Base-by-base conservation (phyloP, 1,140 invertebrate species). In the Neelides sp. region DNA sequence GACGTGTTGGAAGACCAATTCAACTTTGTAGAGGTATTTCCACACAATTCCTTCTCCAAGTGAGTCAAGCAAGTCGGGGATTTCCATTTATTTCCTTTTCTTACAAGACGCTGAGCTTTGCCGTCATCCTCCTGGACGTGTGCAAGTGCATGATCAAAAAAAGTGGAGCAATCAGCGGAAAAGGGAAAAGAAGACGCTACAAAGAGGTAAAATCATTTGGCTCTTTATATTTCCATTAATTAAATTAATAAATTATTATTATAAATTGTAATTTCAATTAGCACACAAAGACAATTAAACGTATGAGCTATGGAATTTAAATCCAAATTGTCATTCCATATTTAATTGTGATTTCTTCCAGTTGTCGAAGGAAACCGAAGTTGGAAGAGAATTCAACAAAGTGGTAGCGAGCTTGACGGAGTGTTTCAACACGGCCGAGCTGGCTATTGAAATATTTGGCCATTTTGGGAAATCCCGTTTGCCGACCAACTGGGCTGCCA, bases 61-160 rank as follows among this genome's bases (percentile, higher is more conserved):
- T 50, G 8, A 23, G 30, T 13, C 17, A 26, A 40, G 4, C 3
- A 40, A 42, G 41, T 24, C n/a, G 22, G 15, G 4, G 41, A 22
- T 42, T 32, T 50, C 34, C 10, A 1, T 39, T 15, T 19, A 26
- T 26, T 19, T 48, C 7, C 20, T 48, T 10, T 49, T 17, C 37
- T 44, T 3, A 26, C 1, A 20, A 55, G 54, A 55, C 48, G 1
- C 19, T 55, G 17, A 28, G 43, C 20, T 47, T 51, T 13, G 34
- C 32, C 13, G 48, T 45, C 27, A 52, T 48, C 26, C 34, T 56
- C 12, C 8, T 56, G 34, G 50, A 56, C 15, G 45, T 52, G 2
- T 37, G 44, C 45, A 7, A 30, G 19, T 37, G 32, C 15, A n/a
- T 48, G 20, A 8, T 52, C 7, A 48, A 34, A 30, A 50, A 50